Percentiles rank a stretch among this genome's conserved stretches.
Evolutionary conservation across 2,113 vertebrate genomes (phyloP).

Genomic region (Bufo bufo): DNA sequence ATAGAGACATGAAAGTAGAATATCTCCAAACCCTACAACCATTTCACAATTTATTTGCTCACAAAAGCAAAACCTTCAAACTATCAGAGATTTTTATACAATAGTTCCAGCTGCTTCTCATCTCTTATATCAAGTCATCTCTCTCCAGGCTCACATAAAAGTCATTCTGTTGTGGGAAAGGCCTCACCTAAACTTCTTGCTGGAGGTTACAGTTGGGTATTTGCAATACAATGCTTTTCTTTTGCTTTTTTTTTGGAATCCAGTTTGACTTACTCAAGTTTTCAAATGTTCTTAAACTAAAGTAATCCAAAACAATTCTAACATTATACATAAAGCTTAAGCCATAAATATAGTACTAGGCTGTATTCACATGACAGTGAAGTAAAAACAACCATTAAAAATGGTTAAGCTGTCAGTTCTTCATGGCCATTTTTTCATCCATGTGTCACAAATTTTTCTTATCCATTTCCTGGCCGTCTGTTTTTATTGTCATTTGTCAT

Average conservation of each 20-base stretch:
- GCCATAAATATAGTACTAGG: not conserved
- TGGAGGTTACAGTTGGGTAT: slow-evolving; percentile 17
- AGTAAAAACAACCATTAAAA: too few species aligned
- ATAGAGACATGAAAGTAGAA: slow-evolving; percentile 49
- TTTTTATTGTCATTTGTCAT: too few species aligned
- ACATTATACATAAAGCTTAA: not conserved
- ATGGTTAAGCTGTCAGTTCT: too few species aligned
- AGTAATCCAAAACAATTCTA: not conserved
- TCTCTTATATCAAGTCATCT: slow-evolving; percentile 56
- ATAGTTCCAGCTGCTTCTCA: slow-evolving; percentile 57
- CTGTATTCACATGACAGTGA: too few species aligned
- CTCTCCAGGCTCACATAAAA: slow-evolving; percentile 58
- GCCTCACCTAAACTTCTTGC: slow-evolving; percentile 53
- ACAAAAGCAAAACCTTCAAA: slow-evolving; percentile 51
- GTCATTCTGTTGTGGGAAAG: slow-evolving; percentile 55
- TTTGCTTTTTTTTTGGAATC: not conserved
- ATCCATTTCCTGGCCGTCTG: too few species aligned
- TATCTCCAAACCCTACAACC: slow-evolving; percentile 49
- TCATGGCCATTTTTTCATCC: too few species aligned
- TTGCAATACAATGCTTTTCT: slow-evolving; percentile 21
- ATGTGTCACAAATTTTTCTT: too few species aligned
- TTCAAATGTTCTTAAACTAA: not conserved
- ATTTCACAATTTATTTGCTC: slow-evolving; percentile 55
- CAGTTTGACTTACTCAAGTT: not conserved
- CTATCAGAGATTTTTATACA: slow-evolving; percentile 48